A percentile compares a stretch with the other conserved stretches of the same genome.
Conservation (phyloP, 2,797 vertebrate species). For the Triplophysa bombifrons region DNA sequence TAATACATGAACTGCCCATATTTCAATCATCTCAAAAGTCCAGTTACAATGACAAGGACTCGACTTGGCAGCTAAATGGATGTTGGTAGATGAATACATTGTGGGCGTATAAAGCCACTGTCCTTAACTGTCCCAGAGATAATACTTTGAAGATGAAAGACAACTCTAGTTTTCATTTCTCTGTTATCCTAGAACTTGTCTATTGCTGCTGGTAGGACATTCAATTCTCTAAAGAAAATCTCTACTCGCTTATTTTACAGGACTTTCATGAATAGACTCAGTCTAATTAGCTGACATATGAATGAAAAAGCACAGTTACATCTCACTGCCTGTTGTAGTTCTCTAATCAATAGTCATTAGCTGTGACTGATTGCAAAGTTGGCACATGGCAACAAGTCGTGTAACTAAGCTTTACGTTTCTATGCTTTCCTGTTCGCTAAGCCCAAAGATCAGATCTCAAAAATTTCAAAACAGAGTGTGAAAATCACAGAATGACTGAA, state of each 20-base stretch:
- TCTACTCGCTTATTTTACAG: conserved; percentile 60
- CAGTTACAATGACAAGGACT: conserved; percentile 63
- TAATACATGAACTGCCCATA: conserved; percentile 7
- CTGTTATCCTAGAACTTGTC: conserved; percentile 54
- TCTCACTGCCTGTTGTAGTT: conserved; percentile 53
- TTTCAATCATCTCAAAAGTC: conserved; percentile 26
- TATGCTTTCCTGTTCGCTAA: neutral
- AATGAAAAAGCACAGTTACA: conserved; percentile 47
- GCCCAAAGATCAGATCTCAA: conserved; percentile 7
- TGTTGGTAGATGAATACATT: conserved; percentile 48
- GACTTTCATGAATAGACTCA: conserved; percentile 51
- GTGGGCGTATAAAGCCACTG: conserved; percentile 40
- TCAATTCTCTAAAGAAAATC: conserved; percentile 62
- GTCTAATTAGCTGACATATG: conserved; percentile 56
- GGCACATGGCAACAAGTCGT: conserved; percentile 40
- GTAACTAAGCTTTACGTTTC: conserved; percentile 22
- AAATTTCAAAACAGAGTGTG: conserved; percentile 14
- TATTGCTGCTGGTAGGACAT: conserved; percentile 70
- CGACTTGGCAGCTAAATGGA: conserved; percentile 64
- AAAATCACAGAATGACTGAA: conserved; percentile 32
- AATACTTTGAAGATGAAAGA: conserved; percentile 50
- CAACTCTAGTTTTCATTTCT: conserved; percentile 20
- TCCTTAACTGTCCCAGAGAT: conserved; percentile 33
- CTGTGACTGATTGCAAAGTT: conserved; percentile 65
- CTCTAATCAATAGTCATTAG: conserved; percentile 80